Conservation (phyloP, 2,888 invertebrate species). For the Coremacera marginata region DNA sequence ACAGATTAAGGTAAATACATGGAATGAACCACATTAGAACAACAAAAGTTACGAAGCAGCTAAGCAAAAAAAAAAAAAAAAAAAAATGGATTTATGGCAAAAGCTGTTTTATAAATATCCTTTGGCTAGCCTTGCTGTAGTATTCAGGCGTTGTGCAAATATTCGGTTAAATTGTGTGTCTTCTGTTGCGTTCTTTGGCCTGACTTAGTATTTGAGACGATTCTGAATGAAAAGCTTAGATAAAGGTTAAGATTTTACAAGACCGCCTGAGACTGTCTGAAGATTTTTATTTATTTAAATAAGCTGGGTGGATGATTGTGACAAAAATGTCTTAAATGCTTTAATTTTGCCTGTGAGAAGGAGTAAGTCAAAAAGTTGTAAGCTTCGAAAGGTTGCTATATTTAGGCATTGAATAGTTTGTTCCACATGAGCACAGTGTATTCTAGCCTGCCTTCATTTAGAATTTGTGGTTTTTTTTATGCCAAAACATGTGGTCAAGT, state of each 20-base stretch:
- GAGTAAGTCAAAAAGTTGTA: neutral
- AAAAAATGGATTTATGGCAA: neutral
- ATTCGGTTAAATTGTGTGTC: neutral
- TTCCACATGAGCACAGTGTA: no score
- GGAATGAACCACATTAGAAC: neutral
- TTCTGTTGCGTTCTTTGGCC: neutral
- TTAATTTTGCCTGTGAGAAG: neutral
- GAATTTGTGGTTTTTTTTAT: no score
- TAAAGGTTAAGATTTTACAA: neutral
- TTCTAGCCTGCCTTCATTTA: no score
- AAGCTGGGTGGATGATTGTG: neutral
- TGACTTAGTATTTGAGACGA: neutral
- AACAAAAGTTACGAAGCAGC: no score
- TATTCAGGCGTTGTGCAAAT: neutral
- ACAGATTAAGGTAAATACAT: neutral
- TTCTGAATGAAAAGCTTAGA: neutral
- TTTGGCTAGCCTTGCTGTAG: neutral
- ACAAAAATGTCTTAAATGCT: neutral
- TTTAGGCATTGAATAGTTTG: neutral
- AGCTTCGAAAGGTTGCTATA: neutral
- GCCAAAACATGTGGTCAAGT: no score
- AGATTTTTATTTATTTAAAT: no score
- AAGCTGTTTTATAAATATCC: constrained; percentile 10
- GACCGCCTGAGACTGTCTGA: no score
- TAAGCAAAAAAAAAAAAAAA: neutral